Conservation (phyloP, 2,113 vertebrate species). For the Aix galericulata region DNA sequence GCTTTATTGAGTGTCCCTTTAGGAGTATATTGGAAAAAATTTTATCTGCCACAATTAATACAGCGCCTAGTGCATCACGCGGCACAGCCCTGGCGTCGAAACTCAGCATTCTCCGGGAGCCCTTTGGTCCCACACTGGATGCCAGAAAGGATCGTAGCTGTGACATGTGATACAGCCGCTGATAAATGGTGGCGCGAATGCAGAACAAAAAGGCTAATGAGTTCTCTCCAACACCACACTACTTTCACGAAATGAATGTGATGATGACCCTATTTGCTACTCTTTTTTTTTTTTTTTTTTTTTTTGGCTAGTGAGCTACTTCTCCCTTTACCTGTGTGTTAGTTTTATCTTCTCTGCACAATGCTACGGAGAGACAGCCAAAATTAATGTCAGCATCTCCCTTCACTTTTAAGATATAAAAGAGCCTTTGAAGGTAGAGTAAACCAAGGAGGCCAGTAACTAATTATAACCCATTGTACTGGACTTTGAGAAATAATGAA, state of each 20-base stretch:
- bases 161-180: conserved; percentile 47
- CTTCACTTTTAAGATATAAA: conserved; percentile 39
- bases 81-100: not conserved
- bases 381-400: conserved; percentile 53
- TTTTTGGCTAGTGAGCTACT: conserved; percentile 16
- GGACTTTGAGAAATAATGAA: conserved; percentile 49
- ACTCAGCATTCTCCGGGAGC: not conserved
- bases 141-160: conserved; percentile 54
- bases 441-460: conserved; percentile 52
- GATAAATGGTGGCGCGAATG: conserved; percentile 57
- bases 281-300: not conserved
- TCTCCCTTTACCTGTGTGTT: conserved; percentile 3
- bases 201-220: conserved; percentile 59
- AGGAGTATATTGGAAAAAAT: conserved; percentile 66
- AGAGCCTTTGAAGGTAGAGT: conserved; percentile 31
- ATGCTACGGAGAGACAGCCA: not conserved
- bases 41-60: conserved; percentile 70
- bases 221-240: conserved; percentile 11
- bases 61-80: conserved; percentile 44
- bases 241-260: conserved; percentile 41
- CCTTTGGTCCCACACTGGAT: conserved; percentile 19
- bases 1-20: conserved; percentile 64
- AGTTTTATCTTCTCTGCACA: conserved; percentile 15
- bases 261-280: conserved; percentile 35
- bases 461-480: conserved; percentile 54